Evolutionary conservation across 2,113 vertebrate species (phyloP).

Genomic region (Antennarius striatus): DNA sequence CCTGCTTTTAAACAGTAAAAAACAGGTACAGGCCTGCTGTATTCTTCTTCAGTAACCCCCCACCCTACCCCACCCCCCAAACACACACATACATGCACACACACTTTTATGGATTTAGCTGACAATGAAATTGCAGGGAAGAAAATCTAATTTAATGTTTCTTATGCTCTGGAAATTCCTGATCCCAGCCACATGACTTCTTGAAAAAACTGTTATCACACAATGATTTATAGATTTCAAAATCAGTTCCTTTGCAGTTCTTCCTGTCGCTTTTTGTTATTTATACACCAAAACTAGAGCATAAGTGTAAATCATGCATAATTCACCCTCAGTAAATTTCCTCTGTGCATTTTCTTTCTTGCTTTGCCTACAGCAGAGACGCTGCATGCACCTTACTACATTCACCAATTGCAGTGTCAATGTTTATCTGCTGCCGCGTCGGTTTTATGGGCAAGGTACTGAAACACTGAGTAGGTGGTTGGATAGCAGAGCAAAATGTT

Average conservation of each 20-base stretch:
- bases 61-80: neutral
- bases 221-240: slow-evolving; percentile 54
- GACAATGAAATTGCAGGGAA: slow-evolving; percentile 65
- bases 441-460: too few relatives aligned
- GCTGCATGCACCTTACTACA: neutral
- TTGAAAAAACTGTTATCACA: slow-evolving; percentile 57
- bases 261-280: slow-evolving; percentile 44
- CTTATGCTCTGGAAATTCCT: slow-evolving; percentile 67
- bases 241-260: slow-evolving; percentile 19
- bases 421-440: too few relatives aligned
- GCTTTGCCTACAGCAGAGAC: neutral
- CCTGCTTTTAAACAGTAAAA: slow-evolving; percentile 1
- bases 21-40: slow-evolving; percentile 51
- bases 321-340: slow-evolving; percentile 22
- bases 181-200: slow-evolving; percentile 22
- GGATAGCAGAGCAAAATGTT: too few relatives aligned
- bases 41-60: slow-evolving; percentile 19
- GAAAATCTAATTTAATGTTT: slow-evolving; percentile 58
- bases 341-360: slow-evolving; percentile 2
- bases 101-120: slow-evolving; percentile 27
- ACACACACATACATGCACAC: neutral
- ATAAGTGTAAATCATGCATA: slow-evolving; percentile 26
- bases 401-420: too few relatives aligned
- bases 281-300: slow-evolving; percentile 42
- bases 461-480: too few relatives aligned